A percentile compares a stretch with the other conserved stretches of the same genome.
Conservation (phyloP, 1,140 invertebrate genomes). For the Hylaeus anthracinus region DNA sequence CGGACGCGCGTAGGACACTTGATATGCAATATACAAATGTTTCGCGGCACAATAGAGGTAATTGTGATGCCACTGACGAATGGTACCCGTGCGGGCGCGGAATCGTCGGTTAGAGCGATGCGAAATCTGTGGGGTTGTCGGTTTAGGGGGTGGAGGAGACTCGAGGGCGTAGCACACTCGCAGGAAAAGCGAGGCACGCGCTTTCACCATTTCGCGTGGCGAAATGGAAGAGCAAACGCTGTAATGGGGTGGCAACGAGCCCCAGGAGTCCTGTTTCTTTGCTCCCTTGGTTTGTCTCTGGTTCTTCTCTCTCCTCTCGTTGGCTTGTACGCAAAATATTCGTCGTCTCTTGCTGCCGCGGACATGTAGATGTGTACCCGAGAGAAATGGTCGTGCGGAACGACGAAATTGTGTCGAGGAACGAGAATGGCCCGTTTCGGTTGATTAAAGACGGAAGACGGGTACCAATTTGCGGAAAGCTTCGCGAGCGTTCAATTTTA, state of each 20-base stretch:
- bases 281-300: conserved; percentile 54
- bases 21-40: conserved; percentile 70
- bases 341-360: conserved; percentile 10
- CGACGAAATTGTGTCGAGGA: neutral
- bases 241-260: conserved; percentile 80
- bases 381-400: conserved; percentile 33
- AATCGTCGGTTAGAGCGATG: conserved; percentile 37
- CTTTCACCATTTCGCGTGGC: conserved; percentile 64
- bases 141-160: conserved; percentile 16
- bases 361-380: conserved; percentile 23
- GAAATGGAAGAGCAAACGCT: conserved; percentile 76
- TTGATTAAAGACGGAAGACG: neutral
- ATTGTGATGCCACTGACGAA: conserved; percentile 74
- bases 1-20: conserved; percentile 26
- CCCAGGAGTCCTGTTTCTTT: conserved; percentile 76
- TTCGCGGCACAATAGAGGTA: conserved; percentile 69
- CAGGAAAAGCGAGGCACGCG: conserved; percentile 66
- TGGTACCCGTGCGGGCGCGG: conserved; percentile 71
- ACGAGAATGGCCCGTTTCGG: conserved; percentile 13
- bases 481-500: too few relatives aligned
- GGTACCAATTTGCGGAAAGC: neutral
- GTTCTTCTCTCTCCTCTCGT: conserved; percentile 41
- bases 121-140: conserved; percentile 44
- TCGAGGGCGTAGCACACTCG: conserved; percentile 34
- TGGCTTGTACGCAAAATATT: conserved; percentile 28